Conservation (phyloP, 2,888 invertebrate species). For the Embidobia sp. region DNA sequence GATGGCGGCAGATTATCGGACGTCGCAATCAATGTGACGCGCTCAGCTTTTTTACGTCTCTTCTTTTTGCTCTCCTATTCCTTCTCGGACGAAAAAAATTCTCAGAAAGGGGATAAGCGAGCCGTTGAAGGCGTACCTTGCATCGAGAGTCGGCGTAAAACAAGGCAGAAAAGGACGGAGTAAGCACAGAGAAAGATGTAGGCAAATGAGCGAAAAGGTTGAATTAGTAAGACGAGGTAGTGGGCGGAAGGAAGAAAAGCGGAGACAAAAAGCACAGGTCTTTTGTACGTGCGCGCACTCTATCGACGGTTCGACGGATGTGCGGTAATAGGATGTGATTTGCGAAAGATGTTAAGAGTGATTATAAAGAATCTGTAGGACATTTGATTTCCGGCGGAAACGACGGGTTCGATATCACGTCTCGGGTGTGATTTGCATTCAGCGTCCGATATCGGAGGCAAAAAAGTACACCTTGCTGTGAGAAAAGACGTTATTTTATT, state of each 20-base stretch:
- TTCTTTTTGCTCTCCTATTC: background rate
- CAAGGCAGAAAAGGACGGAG: constrained; percentile 19
- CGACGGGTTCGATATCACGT: constrained; percentile 58
- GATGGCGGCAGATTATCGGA: constrained; percentile 3
- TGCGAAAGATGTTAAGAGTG: constrained; percentile 30
- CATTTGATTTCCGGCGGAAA: constrained; percentile 53
- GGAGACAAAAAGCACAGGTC: constrained; percentile 5
- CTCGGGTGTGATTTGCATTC: constrained; percentile 66
- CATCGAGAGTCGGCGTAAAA: constrained; percentile 66
- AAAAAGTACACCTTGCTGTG: no score
- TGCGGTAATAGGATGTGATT: constrained; percentile 44
- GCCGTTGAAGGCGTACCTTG: constrained; percentile 63
- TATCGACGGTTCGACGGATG: constrained; percentile 11
- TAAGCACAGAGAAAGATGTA: constrained; percentile 36
- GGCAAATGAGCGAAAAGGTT: constrained; percentile 1
- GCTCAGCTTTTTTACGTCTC: background rate
- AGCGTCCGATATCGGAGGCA: constrained; percentile 31
- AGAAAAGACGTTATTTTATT: no score
- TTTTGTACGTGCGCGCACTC: constrained; percentile 4
- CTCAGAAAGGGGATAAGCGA: constrained; percentile 21
- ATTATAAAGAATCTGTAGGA: constrained; percentile 47
- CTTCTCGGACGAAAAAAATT: constrained; percentile 3
- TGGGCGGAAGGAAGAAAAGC: background rate
- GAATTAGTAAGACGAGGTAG: background rate
- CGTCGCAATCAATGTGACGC: background rate